Base-by-base conservation (phyloP, 2,113 vertebrate species). In the Corythaeola cristata region DNA sequence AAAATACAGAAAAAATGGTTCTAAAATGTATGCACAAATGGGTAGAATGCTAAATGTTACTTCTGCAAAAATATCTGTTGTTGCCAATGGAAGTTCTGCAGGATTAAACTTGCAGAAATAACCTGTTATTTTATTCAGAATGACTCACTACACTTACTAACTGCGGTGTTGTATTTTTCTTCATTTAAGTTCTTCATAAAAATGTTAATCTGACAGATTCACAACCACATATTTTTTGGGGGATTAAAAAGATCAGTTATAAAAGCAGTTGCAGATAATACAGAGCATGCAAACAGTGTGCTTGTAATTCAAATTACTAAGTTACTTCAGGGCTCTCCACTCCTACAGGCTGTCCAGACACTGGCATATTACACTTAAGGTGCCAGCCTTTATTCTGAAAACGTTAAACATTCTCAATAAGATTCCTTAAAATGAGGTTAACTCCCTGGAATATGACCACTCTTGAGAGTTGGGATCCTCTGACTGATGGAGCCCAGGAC, bases 51-150 rank as follows among this genome's bases (percentile, higher is more conserved):
- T 39, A 58, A 84, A 80, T 22, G 30, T 39, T 77, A 74, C 77
- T 95, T 93, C 94, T 92, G 93, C 67, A 96, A 95, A 97, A 97
- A 74, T 47, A 66, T 41, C 55, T 86, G 66, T 85, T 84, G 41
- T 12, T 96, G 86, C 80, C 74, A 84, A 37, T 76, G 77, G 52
- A 94, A 71, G 55, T 59, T 96, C 85, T 82, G 63, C 2, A 16
- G 81, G 75, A 95, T 58, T 86, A 55, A 85, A 55, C 17, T 88
- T 93, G 82, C 76, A 96, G 88, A 96, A 97, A 91, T 79, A 97
- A 72, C 56, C 9, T 53, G 75, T 47, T 82, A 60, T 88, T 93
- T 95, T 73, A 90, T 72, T 80, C 83, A 67, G 44, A 88, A 69
- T 96, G 89, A 97, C 76, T 95, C 97, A 97, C 76, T 55, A 33